Percentiles rank a stretch among this genome's conserved stretches.
These are phyloP conservation scores for Spilarctia lutea DNA, from an alignment of 2,888 invertebrate genomes.

Conservation along the genomic window DNA sequence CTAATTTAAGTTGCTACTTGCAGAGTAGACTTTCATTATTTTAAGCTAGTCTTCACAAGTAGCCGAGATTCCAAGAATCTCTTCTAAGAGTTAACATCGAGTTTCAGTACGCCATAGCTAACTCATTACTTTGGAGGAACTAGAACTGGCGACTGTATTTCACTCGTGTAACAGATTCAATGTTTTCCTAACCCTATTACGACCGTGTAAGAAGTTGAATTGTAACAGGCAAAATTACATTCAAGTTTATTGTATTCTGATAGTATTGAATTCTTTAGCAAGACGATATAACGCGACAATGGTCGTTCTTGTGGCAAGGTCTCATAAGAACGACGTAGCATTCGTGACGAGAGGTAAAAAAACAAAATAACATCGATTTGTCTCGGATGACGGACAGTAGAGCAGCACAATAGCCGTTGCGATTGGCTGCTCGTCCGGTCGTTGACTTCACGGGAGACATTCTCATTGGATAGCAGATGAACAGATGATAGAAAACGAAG, in stretches of 20 bases:
- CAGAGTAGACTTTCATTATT: not conserved
- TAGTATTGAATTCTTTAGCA: not conserved
- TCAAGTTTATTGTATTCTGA: not conserved
- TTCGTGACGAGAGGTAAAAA: conserved; percentile 65
- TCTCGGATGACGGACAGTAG: conserved; percentile 74
- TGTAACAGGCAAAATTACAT: not conserved
- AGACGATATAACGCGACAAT: not conserved
- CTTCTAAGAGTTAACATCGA: not conserved
- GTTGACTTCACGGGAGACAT: conserved; percentile 68
- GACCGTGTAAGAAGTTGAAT: not conserved
- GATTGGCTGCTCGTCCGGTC: conserved; percentile 72
- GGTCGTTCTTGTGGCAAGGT: not conserved
- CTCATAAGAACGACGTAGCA: conserved; percentile 53
- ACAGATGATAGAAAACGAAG: conserved; percentile 37
- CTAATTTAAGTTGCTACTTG: not conserved
- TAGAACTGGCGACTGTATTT: not conserved
- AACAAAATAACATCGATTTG: conserved; percentile 72
- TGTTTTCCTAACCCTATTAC: not conserved
- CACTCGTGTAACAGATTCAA: not conserved
- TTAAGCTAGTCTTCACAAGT: not conserved
- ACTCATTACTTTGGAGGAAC: not conserved
- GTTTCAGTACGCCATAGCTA: not conserved
- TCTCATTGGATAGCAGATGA: conserved; percentile 45
- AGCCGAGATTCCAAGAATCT: not conserved
- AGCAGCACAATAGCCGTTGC: conserved; percentile 64